These are phyloP conservation scores for Romanogobio albipinnatus DNA, from an alignment of 2,113 vertebrate species.

Conservation along the genomic window DNA sequence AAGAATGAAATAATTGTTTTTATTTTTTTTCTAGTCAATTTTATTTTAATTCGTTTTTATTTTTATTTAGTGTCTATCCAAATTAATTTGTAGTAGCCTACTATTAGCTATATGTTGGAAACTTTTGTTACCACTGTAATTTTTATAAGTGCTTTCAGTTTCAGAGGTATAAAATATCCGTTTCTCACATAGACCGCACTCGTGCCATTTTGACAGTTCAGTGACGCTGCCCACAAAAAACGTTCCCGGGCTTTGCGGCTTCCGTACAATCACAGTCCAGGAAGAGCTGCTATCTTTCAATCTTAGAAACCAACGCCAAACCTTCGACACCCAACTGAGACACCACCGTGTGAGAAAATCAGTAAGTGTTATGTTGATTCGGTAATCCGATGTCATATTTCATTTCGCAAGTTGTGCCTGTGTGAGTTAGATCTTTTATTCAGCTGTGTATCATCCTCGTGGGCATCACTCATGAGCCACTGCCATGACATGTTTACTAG, in stretches of 20 bases:
- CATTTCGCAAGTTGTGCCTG: background rate
- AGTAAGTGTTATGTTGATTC: background rate
- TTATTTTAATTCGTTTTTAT: too few species aligned
- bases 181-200: background rate
- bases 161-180: too few species aligned
- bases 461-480: background rate
- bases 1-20: too few species aligned
- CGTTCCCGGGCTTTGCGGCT: constrained; percentile 20
- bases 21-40: too few species aligned
- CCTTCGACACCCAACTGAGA: background rate
- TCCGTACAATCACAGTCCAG: constrained; percentile 49
- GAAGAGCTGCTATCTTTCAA: constrained; percentile 21
- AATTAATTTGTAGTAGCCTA: too few species aligned
- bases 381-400: background rate
- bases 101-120: too few species aligned
- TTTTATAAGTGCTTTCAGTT: too few species aligned
- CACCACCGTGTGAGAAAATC: background rate
- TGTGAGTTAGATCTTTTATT: background rate
- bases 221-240: background rate
- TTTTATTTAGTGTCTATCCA: too few species aligned
- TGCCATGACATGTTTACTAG: background rate
- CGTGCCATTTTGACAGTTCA: background rate
- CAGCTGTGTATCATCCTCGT: background rate
- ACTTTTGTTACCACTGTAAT: too few species aligned
- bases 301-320: constrained; percentile 1